Base-by-base conservation (phyloP, 1,140 invertebrate genomes). In the Drosophila quadrilineata region DNA sequence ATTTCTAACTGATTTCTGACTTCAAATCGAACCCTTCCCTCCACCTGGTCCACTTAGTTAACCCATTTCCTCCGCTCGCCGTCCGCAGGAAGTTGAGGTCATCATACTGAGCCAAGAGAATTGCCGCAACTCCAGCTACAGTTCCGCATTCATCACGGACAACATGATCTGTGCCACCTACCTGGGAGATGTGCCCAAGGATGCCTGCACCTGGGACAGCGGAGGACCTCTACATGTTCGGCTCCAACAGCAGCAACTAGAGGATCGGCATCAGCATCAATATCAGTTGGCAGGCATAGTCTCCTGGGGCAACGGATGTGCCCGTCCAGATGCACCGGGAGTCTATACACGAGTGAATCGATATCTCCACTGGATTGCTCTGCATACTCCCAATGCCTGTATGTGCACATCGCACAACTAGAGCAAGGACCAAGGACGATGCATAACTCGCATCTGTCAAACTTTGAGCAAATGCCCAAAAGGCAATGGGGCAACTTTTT, bases 311-410 rank as follows among this genome's bases (percentile, higher is more conserved):
- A 91, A 93, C 1, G 93, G 93, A 0, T 94, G 94, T 69, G 94
- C 92, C 5, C 88, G 92, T 56, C 90, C 91, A 2, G 91, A 92
- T 2, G 91, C 92, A 54, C 94, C 94, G 1, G 94, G 93, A 9
- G 94, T 95, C 2, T 95, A 95, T 71, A 95, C 94, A 0, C 90
- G 94, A 29, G 93, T 95, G 0, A 91, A 92, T 5, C 91, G 91
- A 68, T 95, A 94, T 76, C 72, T 93, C 0, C 90, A 91, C 10
- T 95, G 94, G 94, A 93, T 95, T 46, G 89, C 88, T 29, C 75
- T 90, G 4, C 93, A 93, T 40, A 92, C 93, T 62, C 90, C 91
- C 19, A 92, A 93, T 59, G 91, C 92, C n/a, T 94, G 93, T 77
- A 19, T 53, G 12, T 84, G 77, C 22, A 63, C 35, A 43, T 33